Percentiles rank a stretch among this genome's conserved stretches.
Conservation (phyloP, 2,797 vertebrate genomes). For the Falco cherrug region DNA sequence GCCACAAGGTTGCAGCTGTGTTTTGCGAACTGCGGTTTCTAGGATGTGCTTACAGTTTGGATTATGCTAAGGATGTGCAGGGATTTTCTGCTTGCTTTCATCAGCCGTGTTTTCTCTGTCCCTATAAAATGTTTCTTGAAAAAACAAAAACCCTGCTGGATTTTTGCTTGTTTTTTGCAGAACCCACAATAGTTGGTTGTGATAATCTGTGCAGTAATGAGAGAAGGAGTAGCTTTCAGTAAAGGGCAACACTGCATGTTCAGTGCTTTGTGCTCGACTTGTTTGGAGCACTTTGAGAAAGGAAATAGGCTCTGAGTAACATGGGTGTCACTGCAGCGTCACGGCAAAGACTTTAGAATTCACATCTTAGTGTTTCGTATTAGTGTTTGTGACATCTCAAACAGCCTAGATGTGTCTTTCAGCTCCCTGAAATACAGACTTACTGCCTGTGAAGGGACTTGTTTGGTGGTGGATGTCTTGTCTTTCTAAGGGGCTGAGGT, state of each 20-base stretch:
- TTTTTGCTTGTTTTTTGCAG: not conserved
- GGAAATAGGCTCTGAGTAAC: not conserved
- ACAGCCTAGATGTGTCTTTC: not conserved
- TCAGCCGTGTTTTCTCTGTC: not conserved
- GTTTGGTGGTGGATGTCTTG: fast-evolving
- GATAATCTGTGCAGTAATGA: not conserved
- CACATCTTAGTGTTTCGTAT: not conserved
- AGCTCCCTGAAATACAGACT: not conserved
- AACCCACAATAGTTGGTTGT: not conserved
- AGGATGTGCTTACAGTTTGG: not conserved
- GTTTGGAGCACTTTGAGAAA: not conserved
- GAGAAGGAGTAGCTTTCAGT: not conserved
- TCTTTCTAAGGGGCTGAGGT: not conserved
- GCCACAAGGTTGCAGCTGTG: not conserved
- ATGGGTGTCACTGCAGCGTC: not conserved
- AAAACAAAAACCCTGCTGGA: not conserved
- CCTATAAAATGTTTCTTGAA: not conserved
- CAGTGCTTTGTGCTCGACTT: not conserved
- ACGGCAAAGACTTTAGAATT: not conserved
- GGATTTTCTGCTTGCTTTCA: conserved; percentile 3
- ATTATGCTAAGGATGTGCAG: not conserved
- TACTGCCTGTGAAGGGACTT: not conserved
- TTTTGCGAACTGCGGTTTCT: not conserved
- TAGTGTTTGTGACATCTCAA: not conserved
- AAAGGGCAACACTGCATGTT: not conserved